These are phyloP conservation scores for Clytia hemisphaerica DNA, from an alignment of 30 jellyfish, hydroid and myxozoan species.

Conservation along the genomic window DNA sequence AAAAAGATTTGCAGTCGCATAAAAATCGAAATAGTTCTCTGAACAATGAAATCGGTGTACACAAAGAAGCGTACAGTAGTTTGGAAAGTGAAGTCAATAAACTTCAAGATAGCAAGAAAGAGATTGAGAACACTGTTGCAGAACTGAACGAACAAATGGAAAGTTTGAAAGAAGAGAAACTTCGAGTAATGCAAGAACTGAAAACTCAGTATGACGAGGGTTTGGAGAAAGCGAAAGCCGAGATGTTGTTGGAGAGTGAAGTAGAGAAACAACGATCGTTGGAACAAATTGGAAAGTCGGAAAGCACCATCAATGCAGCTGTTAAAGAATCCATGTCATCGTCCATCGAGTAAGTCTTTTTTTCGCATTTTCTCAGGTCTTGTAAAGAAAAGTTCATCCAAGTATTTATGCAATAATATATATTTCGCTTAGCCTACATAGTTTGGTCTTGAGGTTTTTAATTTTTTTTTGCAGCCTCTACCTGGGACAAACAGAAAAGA, in stretches of 20 bases:
- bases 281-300: slow-evolving; percentile 35
- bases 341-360: slow-evolving; percentile 33
- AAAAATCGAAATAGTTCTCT: slow-evolving; percentile 16
- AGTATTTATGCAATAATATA: background rate
- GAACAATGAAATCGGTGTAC: slow-evolving; percentile 1
- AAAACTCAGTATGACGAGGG: slow-evolving; percentile 27
- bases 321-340: no score
- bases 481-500: no score
- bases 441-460: no score
- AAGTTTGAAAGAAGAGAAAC: slow-evolving; percentile 35
- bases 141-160: background rate
- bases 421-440: no score
- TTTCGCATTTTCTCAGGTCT: background rate
- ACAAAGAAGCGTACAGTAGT: slow-evolving; percentile 22
- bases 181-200: slow-evolving; percentile 28
- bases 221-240: slow-evolving; percentile 46
- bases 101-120: background rate
- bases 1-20: slow-evolving; percentile 1
- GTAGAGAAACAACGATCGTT: slow-evolving; percentile 35
- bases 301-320: slow-evolving; percentile 13
- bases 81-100: slow-evolving; percentile 25
- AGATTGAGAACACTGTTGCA: slow-evolving; percentile 10
- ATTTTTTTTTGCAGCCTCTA: no score
- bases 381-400: background rate
- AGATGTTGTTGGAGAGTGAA: slow-evolving; percentile 35